Percentiles rank a stretch among this genome's conserved stretches.
Conservation (phyloP, 1,140 invertebrate genomes). For the Andrena cerasifolii region DNA sequence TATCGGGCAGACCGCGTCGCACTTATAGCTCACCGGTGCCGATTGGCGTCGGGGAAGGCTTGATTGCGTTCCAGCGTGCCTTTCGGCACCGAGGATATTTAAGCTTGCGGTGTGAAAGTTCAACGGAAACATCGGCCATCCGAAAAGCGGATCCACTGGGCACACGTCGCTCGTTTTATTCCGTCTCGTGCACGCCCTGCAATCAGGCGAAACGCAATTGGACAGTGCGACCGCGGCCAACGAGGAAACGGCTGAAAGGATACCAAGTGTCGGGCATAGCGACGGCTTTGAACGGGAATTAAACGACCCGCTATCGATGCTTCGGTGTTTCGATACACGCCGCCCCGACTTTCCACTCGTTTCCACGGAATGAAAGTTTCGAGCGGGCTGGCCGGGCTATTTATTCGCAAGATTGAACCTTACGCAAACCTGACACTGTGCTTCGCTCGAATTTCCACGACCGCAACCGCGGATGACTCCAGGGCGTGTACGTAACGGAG, state of each 20-base stretch:
- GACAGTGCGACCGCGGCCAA: not conserved
- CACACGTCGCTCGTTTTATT: conserved; percentile 11
- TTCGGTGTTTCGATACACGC: not conserved
- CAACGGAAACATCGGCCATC: not conserved
- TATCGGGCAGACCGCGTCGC: conserved; percentile 5
- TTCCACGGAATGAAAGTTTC: not conserved
- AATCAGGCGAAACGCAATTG: conserved; percentile 36
- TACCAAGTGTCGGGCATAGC: conserved; percentile 3
- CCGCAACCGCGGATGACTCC: too few relatives aligned
- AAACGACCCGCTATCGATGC: conserved; percentile 26
- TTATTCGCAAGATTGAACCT: not conserved
- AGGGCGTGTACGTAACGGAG: too few relatives aligned
- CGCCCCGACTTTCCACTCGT: not conserved
- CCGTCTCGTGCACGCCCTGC: not conserved
- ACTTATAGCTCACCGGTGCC: not conserved
- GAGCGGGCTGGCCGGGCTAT: not conserved
- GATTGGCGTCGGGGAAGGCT: not conserved
- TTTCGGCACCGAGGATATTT: conserved; percentile 20
- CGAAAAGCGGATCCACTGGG: not conserved
- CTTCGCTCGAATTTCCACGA: too few relatives aligned
- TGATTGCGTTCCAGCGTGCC: conserved; percentile 22
- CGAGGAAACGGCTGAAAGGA: conserved; percentile 20
- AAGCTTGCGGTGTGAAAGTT: conserved; percentile 34
- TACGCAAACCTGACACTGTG: too few relatives aligned
- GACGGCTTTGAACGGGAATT: conserved; percentile 30